Evolutionary conservation across 2,797 vertebrate species (phyloP).

Genomic region (Neosalanx taihuensis): DNA sequence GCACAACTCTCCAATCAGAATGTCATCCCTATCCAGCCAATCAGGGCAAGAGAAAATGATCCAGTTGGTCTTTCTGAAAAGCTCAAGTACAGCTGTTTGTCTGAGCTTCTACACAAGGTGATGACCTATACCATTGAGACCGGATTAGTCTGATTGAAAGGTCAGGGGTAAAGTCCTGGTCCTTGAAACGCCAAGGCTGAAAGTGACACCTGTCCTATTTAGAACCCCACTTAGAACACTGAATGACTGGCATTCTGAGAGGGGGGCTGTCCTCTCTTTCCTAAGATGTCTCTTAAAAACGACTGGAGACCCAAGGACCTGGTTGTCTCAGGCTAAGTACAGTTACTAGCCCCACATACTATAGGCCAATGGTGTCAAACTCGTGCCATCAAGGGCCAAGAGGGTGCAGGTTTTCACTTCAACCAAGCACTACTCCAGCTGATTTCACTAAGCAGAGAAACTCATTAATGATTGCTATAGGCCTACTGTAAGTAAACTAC

Average conservation of each 20-base stretch:
- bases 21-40: neutral
- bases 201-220: constrained; percentile 79
- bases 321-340: neutral
- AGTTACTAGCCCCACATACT: neutral
- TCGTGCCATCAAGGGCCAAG: too few species aligned
- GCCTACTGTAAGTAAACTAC: too few species aligned
- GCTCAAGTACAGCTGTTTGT: neutral
- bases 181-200: constrained; percentile 57
- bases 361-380: too few species aligned
- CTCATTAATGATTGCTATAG: too few species aligned
- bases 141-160: constrained; percentile 53
- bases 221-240: constrained; percentile 58
- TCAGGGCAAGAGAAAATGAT: neutral
- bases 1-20: neutral
- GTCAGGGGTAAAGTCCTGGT: constrained; percentile 68
- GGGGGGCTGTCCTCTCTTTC: constrained; percentile 26
- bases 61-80: too few species aligned
- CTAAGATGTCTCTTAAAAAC: constrained; percentile 9
- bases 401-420: too few species aligned
- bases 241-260: constrained; percentile 57
- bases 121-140: constrained; percentile 33
- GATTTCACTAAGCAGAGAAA: too few species aligned
- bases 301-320: neutral
- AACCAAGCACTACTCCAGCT: too few species aligned
- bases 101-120: neutral